Evolutionary conservation across 2,888 invertebrate species (phyloP).

Genomic region (Portevinia maculata): DNA sequence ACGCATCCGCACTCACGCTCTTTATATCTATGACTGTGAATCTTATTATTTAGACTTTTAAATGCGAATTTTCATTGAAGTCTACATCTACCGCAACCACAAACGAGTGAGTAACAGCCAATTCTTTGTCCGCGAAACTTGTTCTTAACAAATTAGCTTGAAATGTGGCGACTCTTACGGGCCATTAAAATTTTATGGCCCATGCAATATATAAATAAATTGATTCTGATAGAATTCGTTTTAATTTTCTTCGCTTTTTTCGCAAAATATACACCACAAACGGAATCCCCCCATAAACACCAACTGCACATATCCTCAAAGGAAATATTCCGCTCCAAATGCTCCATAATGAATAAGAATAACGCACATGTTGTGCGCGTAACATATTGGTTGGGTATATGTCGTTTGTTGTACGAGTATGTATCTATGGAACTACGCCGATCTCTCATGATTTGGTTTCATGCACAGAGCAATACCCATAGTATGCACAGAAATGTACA

Average conservation of each 20-base stretch:
- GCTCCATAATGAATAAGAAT: conserved; percentile 6
- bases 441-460: conserved; percentile 34
- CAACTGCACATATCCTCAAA: conserved; percentile 51
- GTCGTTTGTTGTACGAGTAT: too few species aligned
- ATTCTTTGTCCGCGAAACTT: conserved; percentile 63
- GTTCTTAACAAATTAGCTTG: conserved; percentile 80
- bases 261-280: conserved; percentile 24
- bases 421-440: conserved; percentile 62
- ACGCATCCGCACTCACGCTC: conserved; percentile 1
- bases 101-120: conserved; percentile 49
- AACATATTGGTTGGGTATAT: too few species aligned
- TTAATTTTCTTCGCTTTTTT: conserved; percentile 5
- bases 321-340: conserved; percentile 50
- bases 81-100: conserved; percentile 27
- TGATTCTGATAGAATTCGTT: conserved; percentile 68
- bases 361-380: conserved; percentile 50
- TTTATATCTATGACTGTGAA: conserved; percentile 37
- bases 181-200: conserved; percentile 68
- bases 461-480: conserved; percentile 45
- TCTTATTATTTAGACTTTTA: conserved; percentile 54
- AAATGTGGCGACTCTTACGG: conserved; percentile 79
- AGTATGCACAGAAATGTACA: neutral
- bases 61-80: conserved; percentile 47
- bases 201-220: conserved; percentile 70
- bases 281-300: conserved; percentile 18